Evolutionary conservation across 53 echinoderm and acorn worm genomes (phyloP), one percentile per base, ranked within the genome.

Genomic region (Apostichopus leukothele): DNA sequence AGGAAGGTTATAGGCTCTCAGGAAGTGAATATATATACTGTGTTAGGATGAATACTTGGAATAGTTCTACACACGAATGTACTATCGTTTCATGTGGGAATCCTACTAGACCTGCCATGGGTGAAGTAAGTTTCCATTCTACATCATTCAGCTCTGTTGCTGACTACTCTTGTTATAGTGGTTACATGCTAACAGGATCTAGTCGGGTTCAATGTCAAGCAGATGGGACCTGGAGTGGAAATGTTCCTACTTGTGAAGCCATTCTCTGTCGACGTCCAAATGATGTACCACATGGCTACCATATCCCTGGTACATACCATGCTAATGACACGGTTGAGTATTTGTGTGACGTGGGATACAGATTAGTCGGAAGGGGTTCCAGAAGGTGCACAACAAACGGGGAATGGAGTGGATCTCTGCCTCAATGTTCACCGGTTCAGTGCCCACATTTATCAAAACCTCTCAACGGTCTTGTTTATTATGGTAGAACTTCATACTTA

Each of bases 281-380:
- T 13, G 67, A 68, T 7, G 75, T 91, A 75, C 75, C 87, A 19
- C 79, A 86, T 79, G 90, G 92, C 5, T 81, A 81, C 20, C 20
- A 53, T 55, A 16, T 25, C 16, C 20, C 10, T 11, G 81, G 81
- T 23, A 23, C 13, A 13, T 81, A 54, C 23, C 21, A 22, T 55
- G 81, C 81, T 16, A 81, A 81, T 59, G 81, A 81, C 55, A 81
- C 81, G 53, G 54, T 81, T 2, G 21, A 23, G 19, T 81, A 81
- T 52, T 19, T 61, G 13, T 97, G 97, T 76, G 51, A 87, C 27
- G 79, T 89, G 9, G 97, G 97, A 0, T 97, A 92, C 75, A 83
- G 71, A 12, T 50, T 91, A 52, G 79, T 88, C 10, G 89, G 90
- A 18, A 73, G 53, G 10, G 67, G 74, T 25, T 74, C 75, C 25